These are phyloP conservation scores for Heliconius melpomene DNA, from an alignment of 1,140 invertebrate species.

Conservation along the genomic window DNA sequence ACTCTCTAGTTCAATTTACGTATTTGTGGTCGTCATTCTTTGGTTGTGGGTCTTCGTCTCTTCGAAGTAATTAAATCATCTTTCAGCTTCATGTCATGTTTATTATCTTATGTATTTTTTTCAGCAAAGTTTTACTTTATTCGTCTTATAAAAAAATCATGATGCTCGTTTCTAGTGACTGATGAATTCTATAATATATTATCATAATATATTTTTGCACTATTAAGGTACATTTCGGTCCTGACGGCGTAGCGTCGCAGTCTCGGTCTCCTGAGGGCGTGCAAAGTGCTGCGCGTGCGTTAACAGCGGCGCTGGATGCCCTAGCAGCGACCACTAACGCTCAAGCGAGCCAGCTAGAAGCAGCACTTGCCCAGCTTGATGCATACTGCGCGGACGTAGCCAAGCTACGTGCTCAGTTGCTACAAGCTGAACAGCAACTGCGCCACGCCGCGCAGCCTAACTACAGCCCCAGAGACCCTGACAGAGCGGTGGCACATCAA, in stretches of 20 bases:
- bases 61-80: background rate
- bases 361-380: constrained; percentile 92
- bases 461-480: constrained; percentile 90
- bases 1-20: background rate
- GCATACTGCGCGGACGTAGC: constrained; percentile 94
- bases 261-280: constrained; percentile 87
- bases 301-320: constrained; percentile 86
- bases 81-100: background rate
- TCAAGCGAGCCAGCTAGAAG: constrained; percentile 87
- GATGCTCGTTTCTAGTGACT: no score
- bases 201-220: background rate
- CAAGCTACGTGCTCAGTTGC: constrained; percentile 89
- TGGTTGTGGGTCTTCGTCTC: background rate
- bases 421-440: constrained; percentile 92
- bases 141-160: no score
- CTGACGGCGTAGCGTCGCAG: constrained; percentile 84
- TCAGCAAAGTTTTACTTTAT: background rate
- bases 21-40: background rate
- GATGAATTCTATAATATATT: no score
- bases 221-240: constrained; percentile 90
- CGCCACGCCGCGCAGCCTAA: constrained; percentile 90
- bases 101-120: background rate
- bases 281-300: constrained; percentile 85
- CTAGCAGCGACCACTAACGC: constrained; percentile 85
- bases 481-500: constrained; percentile 92